Base-by-base conservation (phyloP, 2,888 invertebrate species). In the Stenoptilia bipunctidactyla region DNA sequence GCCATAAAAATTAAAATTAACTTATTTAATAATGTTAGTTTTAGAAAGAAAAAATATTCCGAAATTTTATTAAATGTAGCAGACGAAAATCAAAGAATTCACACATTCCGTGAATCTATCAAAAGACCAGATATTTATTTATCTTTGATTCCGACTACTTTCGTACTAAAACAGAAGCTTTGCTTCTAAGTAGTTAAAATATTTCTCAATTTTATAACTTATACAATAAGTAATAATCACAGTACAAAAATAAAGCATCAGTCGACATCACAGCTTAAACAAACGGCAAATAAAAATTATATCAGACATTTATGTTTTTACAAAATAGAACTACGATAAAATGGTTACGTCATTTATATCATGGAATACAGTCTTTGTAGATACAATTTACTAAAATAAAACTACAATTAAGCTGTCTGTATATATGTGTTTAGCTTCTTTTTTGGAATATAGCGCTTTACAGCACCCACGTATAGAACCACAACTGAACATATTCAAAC, bases 171-270 rank as follows among this genome's bases (percentile, higher is more conserved):
- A 72, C 55, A 61, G 67, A 67, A 69, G 72, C 76, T 61, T 60
- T 55, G 72, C 74, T 67, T 64, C 66, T 51, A 48, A 44, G 51
- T 51, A 43, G 48, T 51, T 52, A 52, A 44, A 48, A 48, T 53
- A 50, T 53, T 47, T 55, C 40, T 55, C 56, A 54, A 57, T 62
- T 61, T 52, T 58, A 59, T 65, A 66, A 69, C 68, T 66, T 72
- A 67, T 62, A 63, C 64, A 66, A 58, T 58, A 65, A 59, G 65
- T 65, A 60, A 60, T 74, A 73, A 80, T 80, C 80, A 80, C 82
- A 80, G 80, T 79, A 77, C 69, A 77, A 76, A 74, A 80, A 74
- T 80, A 82, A 82, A 82, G 77, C 82, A 75, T 71, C 66, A 68
- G 64, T 68, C 60, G 59, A 70, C 77, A 80, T 80, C 83, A 80